Percentiles rank a stretch among this genome's conserved stretches.
Conservation (phyloP, 2,113 vertebrate genomes). For the Xiphorhynchus elegans region DNA sequence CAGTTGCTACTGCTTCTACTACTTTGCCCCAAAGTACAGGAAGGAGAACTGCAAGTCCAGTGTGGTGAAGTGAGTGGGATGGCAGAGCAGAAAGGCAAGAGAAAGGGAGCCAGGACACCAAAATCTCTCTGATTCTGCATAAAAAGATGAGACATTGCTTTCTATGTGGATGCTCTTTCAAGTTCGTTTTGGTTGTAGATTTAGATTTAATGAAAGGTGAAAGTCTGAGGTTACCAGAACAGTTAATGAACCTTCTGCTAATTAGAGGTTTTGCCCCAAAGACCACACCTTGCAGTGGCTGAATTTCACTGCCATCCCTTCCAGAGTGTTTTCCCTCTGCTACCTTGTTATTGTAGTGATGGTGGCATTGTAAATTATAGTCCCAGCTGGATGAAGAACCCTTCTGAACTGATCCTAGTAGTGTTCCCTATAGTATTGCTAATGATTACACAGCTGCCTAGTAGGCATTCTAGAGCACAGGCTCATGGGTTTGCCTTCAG, state of each 20-base stretch:
- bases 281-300: conserved; percentile 55
- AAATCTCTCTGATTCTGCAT: not conserved
- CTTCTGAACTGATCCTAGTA: conserved; percentile 58
- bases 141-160: not conserved
- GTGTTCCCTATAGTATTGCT: conserved; percentile 57
- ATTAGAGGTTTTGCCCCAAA: conserved; percentile 17
- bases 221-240: conserved; percentile 35
- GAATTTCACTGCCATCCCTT: conserved; percentile 58
- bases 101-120: not conserved
- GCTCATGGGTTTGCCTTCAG: conserved; percentile 54
- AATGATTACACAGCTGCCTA: conserved; percentile 77
- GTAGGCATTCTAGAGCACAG: conserved; percentile 60
- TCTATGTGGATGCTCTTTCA: not conserved
- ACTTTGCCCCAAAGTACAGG: not conserved
- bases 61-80: not conserved
- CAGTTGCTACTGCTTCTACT: not conserved
- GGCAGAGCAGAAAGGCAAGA: not conserved
- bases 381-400: conserved; percentile 59
- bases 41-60: not conserved
- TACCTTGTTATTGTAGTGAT: conserved; percentile 65
- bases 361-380: conserved; percentile 73
- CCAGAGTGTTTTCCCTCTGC: conserved; percentile 55
- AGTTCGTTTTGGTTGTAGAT: not conserved
- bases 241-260: conserved; percentile 15
- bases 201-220: conserved; percentile 45